Percentiles rank a stretch among this genome's conserved stretches.
These are phyloP conservation scores for Carlito syrichta DNA, from an alignment of 2,113 vertebrate species.

Conservation along the genomic window DNA sequence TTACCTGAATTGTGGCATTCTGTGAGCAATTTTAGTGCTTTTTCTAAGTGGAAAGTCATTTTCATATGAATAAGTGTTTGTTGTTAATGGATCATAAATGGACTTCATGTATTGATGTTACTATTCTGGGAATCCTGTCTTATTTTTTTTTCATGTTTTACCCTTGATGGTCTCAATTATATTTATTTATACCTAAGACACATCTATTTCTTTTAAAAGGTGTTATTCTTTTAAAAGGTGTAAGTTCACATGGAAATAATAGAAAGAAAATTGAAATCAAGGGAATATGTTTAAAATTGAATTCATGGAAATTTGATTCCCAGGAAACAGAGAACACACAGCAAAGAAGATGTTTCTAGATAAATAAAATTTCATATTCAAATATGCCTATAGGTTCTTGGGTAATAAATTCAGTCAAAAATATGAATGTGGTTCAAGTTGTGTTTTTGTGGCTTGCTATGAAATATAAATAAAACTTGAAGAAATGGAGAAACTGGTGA, in stretches of 20 bases:
- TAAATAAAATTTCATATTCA: constrained; percentile 16
- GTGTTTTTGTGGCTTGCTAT: background rate
- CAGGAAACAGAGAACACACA: background rate
- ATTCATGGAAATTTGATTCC: background rate
- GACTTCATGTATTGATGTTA: background rate
- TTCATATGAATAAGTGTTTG: background rate
- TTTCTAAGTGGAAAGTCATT: background rate
- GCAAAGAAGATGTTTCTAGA: background rate
- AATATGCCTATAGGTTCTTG: background rate
- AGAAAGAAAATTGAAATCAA: constrained; percentile 40
- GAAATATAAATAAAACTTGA: background rate
- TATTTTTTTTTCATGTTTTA: background rate
- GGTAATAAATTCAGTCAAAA: background rate
- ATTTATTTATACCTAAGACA: background rate
- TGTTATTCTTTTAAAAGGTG: background rate
- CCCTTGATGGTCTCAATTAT: background rate
- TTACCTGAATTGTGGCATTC: background rate
- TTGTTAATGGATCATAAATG: background rate
- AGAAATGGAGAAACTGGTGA: background rate
- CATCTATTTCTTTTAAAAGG: background rate
- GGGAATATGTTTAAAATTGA: constrained; percentile 4
- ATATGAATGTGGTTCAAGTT: background rate
- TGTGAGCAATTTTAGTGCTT: background rate
- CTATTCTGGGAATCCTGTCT: background rate
- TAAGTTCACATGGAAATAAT: background rate